Conservation (phyloP, 2,888 invertebrate genomes). For the Cephus pygmeus region DNA sequence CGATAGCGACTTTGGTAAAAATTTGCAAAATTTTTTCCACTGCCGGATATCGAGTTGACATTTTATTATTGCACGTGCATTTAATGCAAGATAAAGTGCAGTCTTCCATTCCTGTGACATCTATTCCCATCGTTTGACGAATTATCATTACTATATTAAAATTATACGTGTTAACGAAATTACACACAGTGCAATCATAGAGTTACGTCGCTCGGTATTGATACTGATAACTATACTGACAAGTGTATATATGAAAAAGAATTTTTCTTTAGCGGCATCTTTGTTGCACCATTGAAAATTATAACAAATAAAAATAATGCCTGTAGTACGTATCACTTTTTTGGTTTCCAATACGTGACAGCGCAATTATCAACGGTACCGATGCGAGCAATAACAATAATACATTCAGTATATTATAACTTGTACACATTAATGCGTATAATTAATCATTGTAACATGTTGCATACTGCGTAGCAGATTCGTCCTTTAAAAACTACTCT, state of each 20-base stretch:
- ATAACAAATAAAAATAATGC: background rate
- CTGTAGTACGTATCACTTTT: background rate
- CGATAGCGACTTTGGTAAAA: background rate
- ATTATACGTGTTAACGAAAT: background rate
- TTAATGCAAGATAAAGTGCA: background rate
- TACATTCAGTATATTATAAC: background rate
- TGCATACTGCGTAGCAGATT: background rate
- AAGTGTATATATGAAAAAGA: background rate
- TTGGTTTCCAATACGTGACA: background rate
- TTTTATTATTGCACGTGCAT: background rate
- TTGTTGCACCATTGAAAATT: background rate
- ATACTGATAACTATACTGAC: background rate
- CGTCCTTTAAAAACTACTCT: background rate
- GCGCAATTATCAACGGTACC: background rate
- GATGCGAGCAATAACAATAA: background rate
- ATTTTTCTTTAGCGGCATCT: background rate
- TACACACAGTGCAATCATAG: background rate
- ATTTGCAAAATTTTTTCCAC: background rate
- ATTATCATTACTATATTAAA: background rate
- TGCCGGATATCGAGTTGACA: background rate
- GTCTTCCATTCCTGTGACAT: background rate
- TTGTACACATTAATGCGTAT: background rate
- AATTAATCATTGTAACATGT: background rate
- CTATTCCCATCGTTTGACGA: background rate
- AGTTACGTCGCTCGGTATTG: background rate